Evolutionary conservation across 2,888 invertebrate genomes (phyloP), one percentile per base, ranked within the genome.

Genomic region (Elaeidobius kamerunicus): DNA sequence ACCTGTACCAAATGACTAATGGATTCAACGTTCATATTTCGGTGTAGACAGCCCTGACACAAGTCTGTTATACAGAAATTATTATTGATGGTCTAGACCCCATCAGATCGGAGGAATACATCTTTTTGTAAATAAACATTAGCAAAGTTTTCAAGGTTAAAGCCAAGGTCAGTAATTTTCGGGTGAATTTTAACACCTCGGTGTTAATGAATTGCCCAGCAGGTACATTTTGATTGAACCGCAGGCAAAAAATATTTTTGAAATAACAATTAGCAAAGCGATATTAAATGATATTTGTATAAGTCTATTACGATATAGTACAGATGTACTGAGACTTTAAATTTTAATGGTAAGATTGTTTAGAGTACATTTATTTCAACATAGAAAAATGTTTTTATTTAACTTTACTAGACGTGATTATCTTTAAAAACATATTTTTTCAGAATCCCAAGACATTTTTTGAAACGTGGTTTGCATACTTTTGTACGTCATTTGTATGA

Each of bases 61-160:
- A 39, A 54, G 54, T 49, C 49, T 44, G 54, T 54, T 49, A 49
- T 34, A 48, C 51, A 47, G 47, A 51, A 51, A 50, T 36, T 51
- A 52, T 56, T 56, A 56, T 56, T 56, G 55, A 56, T 56, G 52
- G 55, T 56, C 54, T 43, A 46, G 55, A 52, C n/a, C 55, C 48
- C 52, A 52, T 52, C 55, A 51, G 50, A 47, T 53, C 51, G 40
- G 42, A 40, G 43, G 44, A 51, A 46, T 52, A 50, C 46, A 45
- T 51, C 45, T 48, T 50, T 51, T 32, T 23, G 55, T 51, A 55
- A 55, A 55, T 55, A 55, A 55, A 55, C 55, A 55, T 55, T 55
- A 55, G 38, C 55, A 17, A 17, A 51, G 41, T 47, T 51, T 55
- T 45, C 51, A 55, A 55, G 55, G 55, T 55, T 19, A 12, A 19